Evolutionary conservation across 2,797 vertebrate species (phyloP).

Genomic region (Trachops cirrhosus): DNA sequence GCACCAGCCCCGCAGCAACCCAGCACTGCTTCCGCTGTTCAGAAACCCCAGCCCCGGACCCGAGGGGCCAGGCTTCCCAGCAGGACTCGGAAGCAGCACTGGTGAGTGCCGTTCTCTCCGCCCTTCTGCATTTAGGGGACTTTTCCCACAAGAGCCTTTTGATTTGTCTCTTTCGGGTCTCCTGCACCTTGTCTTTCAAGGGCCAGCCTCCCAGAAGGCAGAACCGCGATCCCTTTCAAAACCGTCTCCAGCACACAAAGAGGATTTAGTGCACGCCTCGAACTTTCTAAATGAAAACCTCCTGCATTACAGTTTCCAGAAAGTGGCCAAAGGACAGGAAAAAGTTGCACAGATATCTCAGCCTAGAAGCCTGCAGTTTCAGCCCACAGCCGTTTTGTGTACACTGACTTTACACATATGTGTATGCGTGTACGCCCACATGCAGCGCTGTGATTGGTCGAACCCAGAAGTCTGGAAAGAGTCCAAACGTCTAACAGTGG

Average conservation of each 20-base stretch:
- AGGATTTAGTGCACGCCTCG: not conserved
- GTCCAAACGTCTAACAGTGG: not conserved
- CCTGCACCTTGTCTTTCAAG: not conserved
- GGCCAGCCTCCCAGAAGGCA: not conserved
- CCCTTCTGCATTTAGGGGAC: not conserved
- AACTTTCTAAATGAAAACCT: constrained; percentile 5
- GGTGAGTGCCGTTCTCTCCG: not conserved
- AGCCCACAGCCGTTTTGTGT: not conserved
- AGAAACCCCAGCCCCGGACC: not conserved
- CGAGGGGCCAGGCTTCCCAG: not conserved
- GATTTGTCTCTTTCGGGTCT: not conserved
- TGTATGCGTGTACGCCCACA: not conserved
- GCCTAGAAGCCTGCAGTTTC: not conserved
- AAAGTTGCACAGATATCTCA: not conserved
- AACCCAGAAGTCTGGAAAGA: not conserved
- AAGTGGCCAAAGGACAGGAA: not conserved
- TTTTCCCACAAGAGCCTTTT: not conserved
- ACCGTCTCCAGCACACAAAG: not conserved
- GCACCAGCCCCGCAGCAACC: not conserved
- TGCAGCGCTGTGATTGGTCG: not conserved
- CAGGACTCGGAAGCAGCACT: not conserved
- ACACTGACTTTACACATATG: not conserved
- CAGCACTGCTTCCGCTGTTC: not conserved
- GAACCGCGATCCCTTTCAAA: not conserved
- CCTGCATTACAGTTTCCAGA: not conserved